Conservation (phyloP, 2,797 vertebrate genomes). For the Bovichtus variegatus region DNA sequence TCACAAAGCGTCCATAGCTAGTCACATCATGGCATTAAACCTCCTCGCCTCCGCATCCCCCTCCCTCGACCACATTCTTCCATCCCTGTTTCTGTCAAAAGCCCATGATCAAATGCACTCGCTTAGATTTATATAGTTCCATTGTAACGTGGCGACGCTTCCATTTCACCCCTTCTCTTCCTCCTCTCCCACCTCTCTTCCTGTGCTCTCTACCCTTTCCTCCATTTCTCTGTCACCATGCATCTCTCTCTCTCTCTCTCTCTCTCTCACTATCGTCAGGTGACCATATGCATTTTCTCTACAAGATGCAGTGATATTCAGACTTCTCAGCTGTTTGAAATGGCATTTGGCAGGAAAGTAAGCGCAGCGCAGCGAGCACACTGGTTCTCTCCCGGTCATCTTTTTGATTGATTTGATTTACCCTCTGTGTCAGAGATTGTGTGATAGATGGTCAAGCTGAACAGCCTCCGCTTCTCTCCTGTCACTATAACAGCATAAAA, state of each 20-base stretch:
- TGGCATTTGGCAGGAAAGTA: constrained; percentile 46
- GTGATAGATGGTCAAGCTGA: constrained; percentile 56
- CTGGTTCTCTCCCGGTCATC: constrained; percentile 19
- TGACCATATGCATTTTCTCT: constrained; percentile 62
- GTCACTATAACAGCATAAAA: constrained; percentile 49
- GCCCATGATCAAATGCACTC: constrained; percentile 74
- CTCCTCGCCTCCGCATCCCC: constrained; percentile 50
- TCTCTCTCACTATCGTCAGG: constrained; percentile 31
- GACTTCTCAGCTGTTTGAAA: constrained; percentile 57
- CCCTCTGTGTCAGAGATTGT: constrained; percentile 31
- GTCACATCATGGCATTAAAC: constrained; percentile 68
- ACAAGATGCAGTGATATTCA: constrained; percentile 37
- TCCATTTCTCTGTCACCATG: constrained; percentile 38
- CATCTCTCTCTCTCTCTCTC: too few species aligned
- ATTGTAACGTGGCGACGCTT: constrained; percentile 63
- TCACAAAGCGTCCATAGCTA: constrained; percentile 68
- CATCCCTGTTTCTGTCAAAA: constrained; percentile 72
- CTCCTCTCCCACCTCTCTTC: constrained; percentile 5
- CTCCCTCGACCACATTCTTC: constrained; percentile 40
- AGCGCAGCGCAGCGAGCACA: background rate
- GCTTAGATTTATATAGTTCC: constrained; percentile 77
- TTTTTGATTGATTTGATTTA: constrained; percentile 71
- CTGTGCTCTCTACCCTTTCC: constrained; percentile 21
- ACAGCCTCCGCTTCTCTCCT: constrained; percentile 37
- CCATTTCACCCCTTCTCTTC: constrained; percentile 47